These are phyloP conservation scores for Hoplodrina ambigua DNA, from an alignment of 2,888 invertebrate species.

Conservation along the genomic window DNA sequence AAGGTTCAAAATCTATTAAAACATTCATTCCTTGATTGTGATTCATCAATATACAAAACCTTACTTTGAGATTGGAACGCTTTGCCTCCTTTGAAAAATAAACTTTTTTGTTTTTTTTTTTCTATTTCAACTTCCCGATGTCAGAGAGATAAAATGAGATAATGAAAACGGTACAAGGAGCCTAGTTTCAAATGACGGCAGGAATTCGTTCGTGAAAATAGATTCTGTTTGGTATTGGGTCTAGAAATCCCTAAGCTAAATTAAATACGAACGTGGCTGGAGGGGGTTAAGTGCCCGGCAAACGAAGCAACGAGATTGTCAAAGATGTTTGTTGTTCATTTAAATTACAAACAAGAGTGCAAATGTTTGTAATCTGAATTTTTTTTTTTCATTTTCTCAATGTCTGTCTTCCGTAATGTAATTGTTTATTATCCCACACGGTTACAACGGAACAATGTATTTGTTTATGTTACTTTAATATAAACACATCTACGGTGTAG, in stretches of 20 bases:
- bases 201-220: conserved; percentile 13
- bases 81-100: conserved; percentile 7
- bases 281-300: conserved; percentile 20
- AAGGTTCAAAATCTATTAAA: conserved; percentile 37
- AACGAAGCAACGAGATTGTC: conserved; percentile 27
- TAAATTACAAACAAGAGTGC: conserved; percentile 35
- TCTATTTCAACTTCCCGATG: conserved; percentile 27
- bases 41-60: conserved; percentile 46
- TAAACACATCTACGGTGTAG: too few relatives aligned
- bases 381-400: not conserved
- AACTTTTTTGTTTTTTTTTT: conserved; percentile 1
- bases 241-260: conserved; percentile 27
- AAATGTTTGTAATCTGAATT: conserved; percentile 19
- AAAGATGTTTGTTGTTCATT: conserved; percentile 39
- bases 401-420: not conserved
- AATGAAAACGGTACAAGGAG: conserved; percentile 24
- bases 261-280: conserved; percentile 21
- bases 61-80: conserved; percentile 33
- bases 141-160: conserved; percentile 44
- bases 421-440: not conserved
- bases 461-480: too few relatives aligned
- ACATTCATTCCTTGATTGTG: conserved; percentile 43
- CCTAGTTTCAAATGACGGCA: conserved; percentile 11
- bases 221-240: conserved; percentile 19
- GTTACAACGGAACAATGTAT: too few relatives aligned